Evolutionary conservation across 2,888 invertebrate genomes (phyloP).

Genomic region (Eristalis pertinax): DNA sequence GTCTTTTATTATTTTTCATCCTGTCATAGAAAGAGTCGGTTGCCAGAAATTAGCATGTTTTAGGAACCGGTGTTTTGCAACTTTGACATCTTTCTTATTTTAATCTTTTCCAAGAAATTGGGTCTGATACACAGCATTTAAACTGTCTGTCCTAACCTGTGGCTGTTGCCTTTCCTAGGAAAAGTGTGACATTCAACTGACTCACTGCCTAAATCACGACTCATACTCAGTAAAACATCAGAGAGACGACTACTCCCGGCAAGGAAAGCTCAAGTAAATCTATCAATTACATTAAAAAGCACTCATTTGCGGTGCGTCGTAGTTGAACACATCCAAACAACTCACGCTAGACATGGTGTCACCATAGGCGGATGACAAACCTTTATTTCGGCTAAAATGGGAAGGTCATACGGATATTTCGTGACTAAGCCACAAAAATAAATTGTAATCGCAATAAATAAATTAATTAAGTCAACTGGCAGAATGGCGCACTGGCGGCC

Average conservation of each 20-base stretch:
- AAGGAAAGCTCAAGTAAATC: conserved; percentile 16
- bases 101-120: neutral
- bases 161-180: neutral
- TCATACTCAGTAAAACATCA: neutral
- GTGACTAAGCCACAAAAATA: conserved; percentile 28
- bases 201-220: conserved; percentile 13
- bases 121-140: neutral
- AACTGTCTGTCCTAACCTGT: neutral
- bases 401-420: conserved; percentile 26
- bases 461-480: conserved; percentile 41
- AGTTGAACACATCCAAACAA: neutral
- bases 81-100: neutral
- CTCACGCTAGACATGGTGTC: conserved; percentile 20
- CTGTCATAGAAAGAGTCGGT: no score
- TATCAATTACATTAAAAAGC: conserved; percentile 15
- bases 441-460: conserved; percentile 28
- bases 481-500: conserved; percentile 18
- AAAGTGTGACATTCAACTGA: neutral
- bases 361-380: conserved; percentile 8
- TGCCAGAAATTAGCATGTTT: neutral
- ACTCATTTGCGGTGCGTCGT: neutral
- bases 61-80: neutral
- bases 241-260: neutral
- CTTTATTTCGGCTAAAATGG: conserved; percentile 1
- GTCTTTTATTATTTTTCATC: neutral